phyloP scores from a whole-genome alignment of 2,113 vertebrate genomes.

The Ageneiosus marmoratus region DNA sequence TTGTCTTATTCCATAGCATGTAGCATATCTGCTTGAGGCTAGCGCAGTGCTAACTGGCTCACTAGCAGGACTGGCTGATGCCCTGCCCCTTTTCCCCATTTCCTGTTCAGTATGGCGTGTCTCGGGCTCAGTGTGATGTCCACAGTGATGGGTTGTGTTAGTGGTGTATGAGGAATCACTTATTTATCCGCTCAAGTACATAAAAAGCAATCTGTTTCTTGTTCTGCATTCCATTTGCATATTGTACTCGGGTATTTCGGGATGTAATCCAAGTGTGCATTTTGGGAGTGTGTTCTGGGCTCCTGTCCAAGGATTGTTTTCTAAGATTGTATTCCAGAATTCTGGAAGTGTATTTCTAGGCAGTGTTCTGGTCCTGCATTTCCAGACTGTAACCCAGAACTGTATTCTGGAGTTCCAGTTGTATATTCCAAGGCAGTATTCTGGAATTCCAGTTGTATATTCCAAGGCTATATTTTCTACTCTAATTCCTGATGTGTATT shows the following conservation, averaged over 20 bases:
- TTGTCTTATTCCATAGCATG: constrained; percentile 65
- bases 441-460: neutral
- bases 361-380: neutral
- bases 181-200: neutral
- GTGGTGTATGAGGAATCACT: neutral
- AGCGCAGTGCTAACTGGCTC: constrained; percentile 19
- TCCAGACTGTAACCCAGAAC: neutral
- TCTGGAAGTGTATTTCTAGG: neutral
- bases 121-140: neutral
- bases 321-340: neutral
- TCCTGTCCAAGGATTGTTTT: neutral
- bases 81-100: neutral
- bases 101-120: neutral
- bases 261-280: neutral
- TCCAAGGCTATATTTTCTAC: neutral
- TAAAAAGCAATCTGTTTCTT: neutral
- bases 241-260: neutral
- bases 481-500: neutral
- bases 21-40: constrained; percentile 60
- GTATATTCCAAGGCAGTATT: neutral
- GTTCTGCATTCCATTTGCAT: neutral
- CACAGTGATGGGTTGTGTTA: neutral
- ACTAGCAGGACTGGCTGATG: constrained; percentile 1
- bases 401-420: neutral
- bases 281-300: neutral